Percentiles rank a stretch among this genome's conserved stretches.
These are phyloP conservation scores for Periphyllus acericola DNA, from an alignment of 2,888 invertebrate species.

Conservation along the genomic window DNA sequence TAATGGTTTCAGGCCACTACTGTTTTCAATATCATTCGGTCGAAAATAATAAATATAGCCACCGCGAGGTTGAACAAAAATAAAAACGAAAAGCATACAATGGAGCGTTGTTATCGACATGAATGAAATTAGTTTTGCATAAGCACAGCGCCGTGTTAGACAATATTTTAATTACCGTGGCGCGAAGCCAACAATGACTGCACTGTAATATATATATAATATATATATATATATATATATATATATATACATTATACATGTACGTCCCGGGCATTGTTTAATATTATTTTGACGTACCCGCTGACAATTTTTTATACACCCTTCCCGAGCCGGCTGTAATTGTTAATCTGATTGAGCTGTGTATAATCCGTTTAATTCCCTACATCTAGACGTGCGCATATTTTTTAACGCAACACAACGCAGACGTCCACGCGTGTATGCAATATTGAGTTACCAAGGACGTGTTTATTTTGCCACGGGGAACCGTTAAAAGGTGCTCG, in stretches of 20 bases:
- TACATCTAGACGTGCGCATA: background rate
- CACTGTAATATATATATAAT: too few species aligned
- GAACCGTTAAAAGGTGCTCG: slow-evolving; percentile 7
- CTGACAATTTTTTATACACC: background rate
- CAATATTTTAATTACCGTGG: background rate
- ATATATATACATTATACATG: too few species aligned
- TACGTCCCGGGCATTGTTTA: background rate
- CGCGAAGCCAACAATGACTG: background rate
- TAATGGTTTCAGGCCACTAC: background rate
- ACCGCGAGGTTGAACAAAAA: too few species aligned
- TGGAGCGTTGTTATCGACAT: background rate
- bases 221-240: too few species aligned
- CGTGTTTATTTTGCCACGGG: slow-evolving; percentile 13
- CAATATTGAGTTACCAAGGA: background rate
- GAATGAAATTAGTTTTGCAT: slow-evolving; percentile 41
- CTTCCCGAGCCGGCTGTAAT: background rate
- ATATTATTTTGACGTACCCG: slow-evolving; percentile 23
- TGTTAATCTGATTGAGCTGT: slow-evolving; percentile 27
- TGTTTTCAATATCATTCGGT: background rate
- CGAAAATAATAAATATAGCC: background rate
- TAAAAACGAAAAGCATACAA: background rate
- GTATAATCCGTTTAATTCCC: slow-evolving; percentile 34
- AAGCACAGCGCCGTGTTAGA: slow-evolving; percentile 22
- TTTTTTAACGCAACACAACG: background rate
- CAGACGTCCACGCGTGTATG: background rate